Base-by-base conservation (phyloP, 2,797 vertebrate genomes). In the Melanogrammus aeglefinus region DNA sequence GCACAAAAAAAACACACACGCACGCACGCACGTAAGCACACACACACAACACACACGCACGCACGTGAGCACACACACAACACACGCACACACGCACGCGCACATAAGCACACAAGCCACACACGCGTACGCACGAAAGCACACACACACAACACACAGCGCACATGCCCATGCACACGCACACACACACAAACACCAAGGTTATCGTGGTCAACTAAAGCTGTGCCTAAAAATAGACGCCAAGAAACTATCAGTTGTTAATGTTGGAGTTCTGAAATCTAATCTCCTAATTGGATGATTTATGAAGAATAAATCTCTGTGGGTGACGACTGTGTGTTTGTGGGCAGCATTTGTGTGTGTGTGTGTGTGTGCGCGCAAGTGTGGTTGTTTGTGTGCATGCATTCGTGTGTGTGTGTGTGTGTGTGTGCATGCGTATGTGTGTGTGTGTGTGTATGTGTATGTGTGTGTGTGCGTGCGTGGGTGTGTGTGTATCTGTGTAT, bases 361-460 rank as follows among this genome's bases (percentile, higher is more conserved):
- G 47, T 21, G 47, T 51, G 47, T 51, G 47, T 21, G 41, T 51
- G 44, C 63, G 72, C 27, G 12, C 27, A 29, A 44, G 36, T 70
- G 35, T 78, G 33, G 47, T 51, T 63, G 44, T 74, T 39, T 74
- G 21, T 8, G 74, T 16, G 44, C n/a, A n/a, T n/a, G n/a, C n/a
- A n/a, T n/a, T n/a, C n/a, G n/a, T n/a, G n/a, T 21, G 44, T 24
- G 31, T 24, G 2, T 66, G 24, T 41, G n/a, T 76, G 31, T 1
- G 1, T 72, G 41, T 69, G 71, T 41, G 75, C 31, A 2, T 31
- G 31, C 31, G 31, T 29, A n/a, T n/a, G 29, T 1, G 1, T 72
- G 41, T 69, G 71, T 41, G 75, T 31, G 66, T 41, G 74, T 76
- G 63, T 72, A 38, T 76, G 38, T 74, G 71, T 44, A 33, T 69